Evolutionary conservation across 2,888 invertebrate genomes (phyloP).

Genomic region (Limnephilus marmoratus): DNA sequence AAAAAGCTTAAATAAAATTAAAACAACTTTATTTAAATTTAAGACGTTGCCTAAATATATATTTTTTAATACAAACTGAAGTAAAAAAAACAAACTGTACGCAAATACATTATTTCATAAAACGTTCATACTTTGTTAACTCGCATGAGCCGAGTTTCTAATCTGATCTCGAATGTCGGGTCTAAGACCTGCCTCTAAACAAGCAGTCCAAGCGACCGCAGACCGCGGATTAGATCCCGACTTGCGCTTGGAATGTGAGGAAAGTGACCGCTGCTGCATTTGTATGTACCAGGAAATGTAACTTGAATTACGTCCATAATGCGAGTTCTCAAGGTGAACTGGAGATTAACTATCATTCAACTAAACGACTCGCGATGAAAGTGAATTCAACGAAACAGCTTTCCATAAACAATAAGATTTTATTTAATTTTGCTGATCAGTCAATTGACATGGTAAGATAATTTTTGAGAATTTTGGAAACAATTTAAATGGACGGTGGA

Average conservation of each 20-base stretch:
- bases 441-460: not conserved
- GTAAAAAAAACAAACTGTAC: no score
- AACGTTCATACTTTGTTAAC: not conserved
- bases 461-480: not conserved
- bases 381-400: not conserved
- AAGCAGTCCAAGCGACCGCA: constrained; percentile 22
- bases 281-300: constrained; percentile 21
- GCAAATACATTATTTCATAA: not conserved
- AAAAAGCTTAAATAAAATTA: no score
- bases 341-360: not conserved
- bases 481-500: not conserved
- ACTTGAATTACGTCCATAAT: constrained; percentile 5
- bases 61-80: no score
- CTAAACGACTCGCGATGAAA: not conserved
- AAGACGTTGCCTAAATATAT: no score
- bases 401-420: not conserved
- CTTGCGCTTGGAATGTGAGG: constrained; percentile 23
- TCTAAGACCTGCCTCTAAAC: not conserved
- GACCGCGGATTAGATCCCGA: not conserved
- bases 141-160: constrained; percentile 20
- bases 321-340: not conserved
- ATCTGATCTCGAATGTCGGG: not conserved
- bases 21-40: no score
- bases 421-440: not conserved
- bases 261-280: not conserved